A percentile compares a stretch with the other conserved stretches of the same genome.
These are phyloP conservation scores for Notocelia uddmanniana DNA, from an alignment of 2,888 invertebrate genomes.

Conservation along the genomic window DNA sequence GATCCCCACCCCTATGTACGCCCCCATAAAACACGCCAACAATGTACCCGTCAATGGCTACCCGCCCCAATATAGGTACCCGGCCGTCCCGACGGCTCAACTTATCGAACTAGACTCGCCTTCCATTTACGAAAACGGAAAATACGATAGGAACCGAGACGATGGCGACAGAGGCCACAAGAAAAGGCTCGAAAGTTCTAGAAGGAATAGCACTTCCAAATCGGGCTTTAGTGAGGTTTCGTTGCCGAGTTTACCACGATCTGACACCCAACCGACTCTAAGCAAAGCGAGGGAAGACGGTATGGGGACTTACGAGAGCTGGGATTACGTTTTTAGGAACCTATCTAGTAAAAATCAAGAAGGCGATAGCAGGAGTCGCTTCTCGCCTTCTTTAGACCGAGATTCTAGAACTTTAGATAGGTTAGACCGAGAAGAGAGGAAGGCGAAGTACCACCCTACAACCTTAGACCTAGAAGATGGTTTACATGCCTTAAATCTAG, in stretches of 20 bases:
- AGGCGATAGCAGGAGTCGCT: slow-evolving; percentile 88
- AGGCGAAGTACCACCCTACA: slow-evolving; percentile 79
- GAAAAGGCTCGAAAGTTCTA: slow-evolving; percentile 63
- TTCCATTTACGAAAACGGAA: slow-evolving; percentile 73
- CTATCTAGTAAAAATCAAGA: slow-evolving; percentile 90
- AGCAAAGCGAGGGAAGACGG: slow-evolving; percentile 88
- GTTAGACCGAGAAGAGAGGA: slow-evolving; percentile 75
- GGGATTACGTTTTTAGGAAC: slow-evolving; percentile 93
- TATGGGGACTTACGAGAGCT: slow-evolving; percentile 89
- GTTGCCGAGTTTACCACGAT: slow-evolving; percentile 76
- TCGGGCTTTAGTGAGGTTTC: slow-evolving; percentile 77
- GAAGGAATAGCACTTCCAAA: slow-evolving; percentile 74
- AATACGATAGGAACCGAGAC: slow-evolving; percentile 66
- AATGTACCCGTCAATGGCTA: slow-evolving; percentile 81
- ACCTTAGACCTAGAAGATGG: slow-evolving; percentile 85
- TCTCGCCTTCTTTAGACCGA: slow-evolving; percentile 81
- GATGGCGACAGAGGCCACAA: slow-evolving; percentile 64
- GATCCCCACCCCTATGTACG: slow-evolving; percentile 78
- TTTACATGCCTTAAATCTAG: slow-evolving; percentile 82
- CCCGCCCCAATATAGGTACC: slow-evolving; percentile 76
- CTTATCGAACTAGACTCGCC: slow-evolving; percentile 88
- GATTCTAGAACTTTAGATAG: slow-evolving; percentile 79
- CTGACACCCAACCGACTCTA: slow-evolving; percentile 79
- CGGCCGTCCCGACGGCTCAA: slow-evolving; percentile 89
- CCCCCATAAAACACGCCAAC: slow-evolving; percentile 78